Evolutionary conservation across 1,140 invertebrate genomes (phyloP).

Genomic region (Trachymyrmex septentrionalis): DNA sequence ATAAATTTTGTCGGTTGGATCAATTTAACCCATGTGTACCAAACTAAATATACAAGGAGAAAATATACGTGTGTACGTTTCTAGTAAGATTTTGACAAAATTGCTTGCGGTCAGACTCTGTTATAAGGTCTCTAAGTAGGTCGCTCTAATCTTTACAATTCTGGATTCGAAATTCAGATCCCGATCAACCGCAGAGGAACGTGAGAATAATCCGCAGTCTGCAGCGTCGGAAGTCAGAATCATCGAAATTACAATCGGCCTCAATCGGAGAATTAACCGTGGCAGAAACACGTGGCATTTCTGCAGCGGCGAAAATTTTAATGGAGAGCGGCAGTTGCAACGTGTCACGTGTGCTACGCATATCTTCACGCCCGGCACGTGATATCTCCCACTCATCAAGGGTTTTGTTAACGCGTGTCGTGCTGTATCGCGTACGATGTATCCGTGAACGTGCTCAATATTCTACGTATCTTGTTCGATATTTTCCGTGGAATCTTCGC

Average conservation of each 20-base stretch:
- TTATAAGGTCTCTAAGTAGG: neutral
- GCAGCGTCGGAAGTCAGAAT: neutral
- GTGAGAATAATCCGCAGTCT: neutral
- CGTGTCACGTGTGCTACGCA: constrained; percentile 5
- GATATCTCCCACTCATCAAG: too few relatives aligned
- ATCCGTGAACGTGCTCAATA: constrained; percentile 4
- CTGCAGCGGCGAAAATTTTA: neutral
- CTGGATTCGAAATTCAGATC: neutral
- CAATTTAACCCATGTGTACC: too few relatives aligned
- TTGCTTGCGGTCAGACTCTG: too few relatives aligned
- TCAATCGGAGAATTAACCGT: neutral
- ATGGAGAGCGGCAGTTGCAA: neutral
- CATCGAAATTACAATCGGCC: neutral
- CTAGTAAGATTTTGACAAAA: too few relatives aligned
- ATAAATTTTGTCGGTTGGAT: too few relatives aligned
- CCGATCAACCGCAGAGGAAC: neutral
- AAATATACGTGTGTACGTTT: too few relatives aligned
- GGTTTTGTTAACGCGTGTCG: neutral
- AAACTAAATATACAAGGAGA: too few relatives aligned
- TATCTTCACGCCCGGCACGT: constrained; percentile 8
- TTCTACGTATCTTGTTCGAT: neutral
- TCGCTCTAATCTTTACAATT: neutral
- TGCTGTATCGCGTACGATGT: neutral
- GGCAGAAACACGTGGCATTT: neutral
- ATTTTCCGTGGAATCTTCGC: neutral